A percentile compares a stretch with the other conserved stretches of the same genome.
These are phyloP conservation scores for Torymus texanus DNA, from an alignment of 2,888 invertebrate genomes.

Conservation along the genomic window DNA sequence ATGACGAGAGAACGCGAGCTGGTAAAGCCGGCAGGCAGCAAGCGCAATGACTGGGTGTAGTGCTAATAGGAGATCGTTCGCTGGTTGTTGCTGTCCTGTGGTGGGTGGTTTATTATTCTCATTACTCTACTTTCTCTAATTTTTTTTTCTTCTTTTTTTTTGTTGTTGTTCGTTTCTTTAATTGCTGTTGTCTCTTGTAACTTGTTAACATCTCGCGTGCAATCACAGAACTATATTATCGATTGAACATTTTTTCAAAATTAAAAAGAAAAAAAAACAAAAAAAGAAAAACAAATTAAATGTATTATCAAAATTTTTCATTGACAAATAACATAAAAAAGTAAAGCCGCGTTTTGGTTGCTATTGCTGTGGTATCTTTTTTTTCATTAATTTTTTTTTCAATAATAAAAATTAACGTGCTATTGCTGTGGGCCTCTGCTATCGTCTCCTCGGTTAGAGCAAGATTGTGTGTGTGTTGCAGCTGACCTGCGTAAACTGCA, in stretches of 20 bases:
- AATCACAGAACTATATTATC: conserved; percentile 29
- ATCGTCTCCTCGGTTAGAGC: conserved; percentile 59
- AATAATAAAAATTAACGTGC: conserved; percentile 51
- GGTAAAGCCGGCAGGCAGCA: conserved; percentile 71
- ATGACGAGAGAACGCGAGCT: conserved; percentile 59
- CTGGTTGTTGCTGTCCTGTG: conserved; percentile 76
- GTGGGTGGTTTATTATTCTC: conserved; percentile 70
- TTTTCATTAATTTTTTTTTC: conserved; percentile 30
- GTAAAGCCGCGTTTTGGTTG: conserved; percentile 46
- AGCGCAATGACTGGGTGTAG: conserved; percentile 62
- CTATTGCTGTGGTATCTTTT: conserved; percentile 51
- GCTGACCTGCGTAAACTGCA: conserved; percentile 76
- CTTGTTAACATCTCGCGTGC: conserved; percentile 50
- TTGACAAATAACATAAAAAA: conserved; percentile 7
- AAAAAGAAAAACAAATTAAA: conserved; percentile 16
- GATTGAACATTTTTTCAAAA: conserved; percentile 8
- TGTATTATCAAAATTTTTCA: conserved; percentile 20
- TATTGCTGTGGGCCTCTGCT: conserved; percentile 58
- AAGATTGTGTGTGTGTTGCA: conserved; percentile 74
- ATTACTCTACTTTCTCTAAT: conserved; percentile 51
- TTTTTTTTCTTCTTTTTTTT: conserved; percentile 47
- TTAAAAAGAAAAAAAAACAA: conserved; percentile 37
- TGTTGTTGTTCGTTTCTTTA: conserved; percentile 56
- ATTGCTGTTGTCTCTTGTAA: conserved; percentile 55
- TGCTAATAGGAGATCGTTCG: conserved; percentile 72